phyloP scores from a whole-genome alignment of 2,797 vertebrate genomes.

The Intellagama lesueurii region DNA sequence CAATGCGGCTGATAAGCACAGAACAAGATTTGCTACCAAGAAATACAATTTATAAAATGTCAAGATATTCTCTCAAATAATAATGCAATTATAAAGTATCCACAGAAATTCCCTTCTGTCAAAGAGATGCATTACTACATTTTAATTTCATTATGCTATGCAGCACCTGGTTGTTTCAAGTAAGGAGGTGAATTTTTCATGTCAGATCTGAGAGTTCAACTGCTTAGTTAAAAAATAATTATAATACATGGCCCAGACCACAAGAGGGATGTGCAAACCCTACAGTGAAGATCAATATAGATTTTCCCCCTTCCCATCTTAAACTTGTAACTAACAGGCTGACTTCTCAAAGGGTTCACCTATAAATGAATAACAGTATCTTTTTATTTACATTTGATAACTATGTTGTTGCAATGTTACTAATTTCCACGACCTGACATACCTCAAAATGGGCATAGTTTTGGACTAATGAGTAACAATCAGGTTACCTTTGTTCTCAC shows the following conservation, averaged over 20 bases:
- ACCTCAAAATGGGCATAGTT: neutral
- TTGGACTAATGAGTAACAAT: neutral
- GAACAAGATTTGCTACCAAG: neutral
- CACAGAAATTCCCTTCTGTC: neutral
- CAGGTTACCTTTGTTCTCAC: neutral
- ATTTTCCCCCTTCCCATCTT: neutral
- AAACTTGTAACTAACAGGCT: neutral
- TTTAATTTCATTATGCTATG: constrained; percentile 9
- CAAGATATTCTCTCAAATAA: neutral
- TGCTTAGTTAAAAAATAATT: neutral
- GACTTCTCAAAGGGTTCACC: neutral
- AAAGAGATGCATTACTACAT: neutral
- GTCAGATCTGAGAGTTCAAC: neutral
- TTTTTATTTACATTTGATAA: neutral
- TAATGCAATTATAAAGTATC: neutral
- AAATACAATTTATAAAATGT: neutral
- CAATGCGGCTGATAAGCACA: neutral
- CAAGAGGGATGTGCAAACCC: neutral
- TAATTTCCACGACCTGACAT: neutral
- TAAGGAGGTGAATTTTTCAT: neutral
- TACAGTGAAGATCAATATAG: neutral
- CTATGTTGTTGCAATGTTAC: neutral
- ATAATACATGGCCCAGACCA: neutral
- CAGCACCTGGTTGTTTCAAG: neutral
- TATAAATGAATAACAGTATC: neutral